These are phyloP conservation scores for Eupithecia subumbrata DNA, from an alignment of 2,888 invertebrate genomes.

Conservation along the genomic window DNA sequence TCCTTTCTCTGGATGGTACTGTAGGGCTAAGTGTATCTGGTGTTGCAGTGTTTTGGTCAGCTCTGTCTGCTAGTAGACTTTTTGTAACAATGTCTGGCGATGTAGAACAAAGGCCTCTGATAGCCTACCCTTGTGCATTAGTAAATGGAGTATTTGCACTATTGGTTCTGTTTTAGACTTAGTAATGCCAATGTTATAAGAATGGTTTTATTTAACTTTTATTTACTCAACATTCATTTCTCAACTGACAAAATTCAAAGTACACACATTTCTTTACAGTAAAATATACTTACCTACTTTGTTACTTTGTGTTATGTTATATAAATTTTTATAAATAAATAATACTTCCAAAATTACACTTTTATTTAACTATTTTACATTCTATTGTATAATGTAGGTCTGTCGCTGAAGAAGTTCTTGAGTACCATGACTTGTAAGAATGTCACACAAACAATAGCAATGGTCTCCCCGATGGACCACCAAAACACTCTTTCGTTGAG, in stretches of 20 bases:
- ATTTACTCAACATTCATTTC: slow-evolving; percentile 12
- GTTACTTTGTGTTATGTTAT: slow-evolving; percentile 13
- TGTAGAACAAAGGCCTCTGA: slow-evolving; percentile 92
- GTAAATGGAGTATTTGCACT: slow-evolving; percentile 97
- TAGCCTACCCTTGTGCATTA: slow-evolving; percentile 96
- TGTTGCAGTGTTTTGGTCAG: slow-evolving; percentile 93
- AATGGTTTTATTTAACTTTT: slow-evolving; percentile 20
- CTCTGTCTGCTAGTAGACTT: slow-evolving; percentile 94
- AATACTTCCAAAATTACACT: slow-evolving; percentile 72
- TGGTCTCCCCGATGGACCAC: slow-evolving; percentile 96
- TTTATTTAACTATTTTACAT: slow-evolving; percentile 69
- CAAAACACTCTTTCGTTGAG: slow-evolving; percentile 96
- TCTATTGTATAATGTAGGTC: slow-evolving; percentile 77
- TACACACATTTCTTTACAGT: not conserved
- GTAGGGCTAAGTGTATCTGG: slow-evolving; percentile 87
- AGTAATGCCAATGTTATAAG: slow-evolving; percentile 10
- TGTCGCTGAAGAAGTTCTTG: slow-evolving; percentile 92
- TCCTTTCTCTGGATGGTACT: slow-evolving; percentile 89
- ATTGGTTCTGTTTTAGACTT: slow-evolving; percentile 92
- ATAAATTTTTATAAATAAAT: slow-evolving; percentile 34
- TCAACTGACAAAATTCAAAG: slow-evolving; percentile 13
- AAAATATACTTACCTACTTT: not conserved
- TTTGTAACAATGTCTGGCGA: slow-evolving; percentile 96
- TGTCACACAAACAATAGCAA: slow-evolving; percentile 93
- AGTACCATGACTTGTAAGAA: slow-evolving; percentile 95